Conservation (phyloP, 2,797 vertebrate species). For the Brachyrhaphis roseni region DNA sequence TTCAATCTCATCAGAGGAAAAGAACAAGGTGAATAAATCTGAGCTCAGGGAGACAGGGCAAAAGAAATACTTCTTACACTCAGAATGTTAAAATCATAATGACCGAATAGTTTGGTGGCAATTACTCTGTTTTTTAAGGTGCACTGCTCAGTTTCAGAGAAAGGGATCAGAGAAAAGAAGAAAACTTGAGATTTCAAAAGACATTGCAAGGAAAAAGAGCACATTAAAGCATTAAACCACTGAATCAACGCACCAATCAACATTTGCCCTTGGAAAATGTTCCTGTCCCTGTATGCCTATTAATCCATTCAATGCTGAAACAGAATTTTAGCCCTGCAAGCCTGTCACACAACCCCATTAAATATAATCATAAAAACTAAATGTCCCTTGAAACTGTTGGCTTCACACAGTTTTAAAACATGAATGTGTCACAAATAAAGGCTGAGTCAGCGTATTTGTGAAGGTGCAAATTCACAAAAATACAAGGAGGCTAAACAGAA, state of each 20-base stretch:
- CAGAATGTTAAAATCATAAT: not conserved
- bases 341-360: not conserved
- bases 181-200: not conserved
- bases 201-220: not conserved
- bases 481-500: not conserved
- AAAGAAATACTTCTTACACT: not conserved
- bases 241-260: not conserved
- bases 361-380: not conserved
- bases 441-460: not conserved
- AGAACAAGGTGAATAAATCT: not conserved
- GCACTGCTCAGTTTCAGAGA: not conserved
- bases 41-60: not conserved
- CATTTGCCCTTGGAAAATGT: conserved; percentile 1
- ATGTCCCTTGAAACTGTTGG: not conserved
- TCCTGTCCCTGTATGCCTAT: not conserved
- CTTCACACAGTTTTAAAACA: conserved; percentile 1
- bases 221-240: not conserved
- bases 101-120: not conserved
- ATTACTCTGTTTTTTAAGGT: not conserved
- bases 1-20: not conserved
- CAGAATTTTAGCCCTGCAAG: not conserved
- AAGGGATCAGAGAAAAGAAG: not conserved
- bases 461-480: not conserved
- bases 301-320: conserved; percentile 1
- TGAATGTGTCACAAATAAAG: not conserved